Evolutionary conservation across 2,797 vertebrate genomes (phyloP), one percentile per base, ranked within the genome.

Genomic region (Ctenopoma multispine): DNA sequence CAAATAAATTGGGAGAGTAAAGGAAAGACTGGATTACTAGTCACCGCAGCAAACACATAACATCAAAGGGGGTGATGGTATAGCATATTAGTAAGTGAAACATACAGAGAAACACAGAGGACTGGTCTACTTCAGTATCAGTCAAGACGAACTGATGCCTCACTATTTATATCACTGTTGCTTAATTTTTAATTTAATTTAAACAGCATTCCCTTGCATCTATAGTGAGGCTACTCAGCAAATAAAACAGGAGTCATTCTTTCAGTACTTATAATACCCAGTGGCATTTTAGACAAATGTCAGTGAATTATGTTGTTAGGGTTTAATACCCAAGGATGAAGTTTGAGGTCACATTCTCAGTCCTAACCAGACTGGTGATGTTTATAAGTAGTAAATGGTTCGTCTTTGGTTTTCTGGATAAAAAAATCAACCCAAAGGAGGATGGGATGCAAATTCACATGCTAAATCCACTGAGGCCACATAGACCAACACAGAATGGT

Each of bases 71-170:
- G 46, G 17, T 46, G 50, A 20, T 72, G 65, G 43, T 73, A 43
- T 41, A 66, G 62, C 66, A 85, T 70, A 66, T 50, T 79, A 75
- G 78, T 75, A 73, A 48, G 7, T 56, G 29, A 74, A 77, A 79
- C 67, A 86, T 31, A 31, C 29, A 7, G 29, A 31, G 29, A 31
- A 31, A 40, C 31, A 55, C 50, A 46, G 36, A 59, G 40, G 59
- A 65, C 21, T 15, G 27, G 11, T 63, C 21, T 31, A 36, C 54
- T n/a, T 18, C 43, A 58, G 47, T 21, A 15, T 57, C 48, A 63
- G 53, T 51, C 29, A 58, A 14, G 46, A 65, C 58, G 41, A 53
- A 46, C 40, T 66, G 47, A 69, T 60, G 60, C 50, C 54, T 63
- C 23, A 49, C 47, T 69, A 15, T 14, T 54, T 43, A 4, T 40